These are phyloP conservation scores for Cavia porcellus DNA, from an alignment of 2,113 vertebrate species.

Conservation along the genomic window DNA sequence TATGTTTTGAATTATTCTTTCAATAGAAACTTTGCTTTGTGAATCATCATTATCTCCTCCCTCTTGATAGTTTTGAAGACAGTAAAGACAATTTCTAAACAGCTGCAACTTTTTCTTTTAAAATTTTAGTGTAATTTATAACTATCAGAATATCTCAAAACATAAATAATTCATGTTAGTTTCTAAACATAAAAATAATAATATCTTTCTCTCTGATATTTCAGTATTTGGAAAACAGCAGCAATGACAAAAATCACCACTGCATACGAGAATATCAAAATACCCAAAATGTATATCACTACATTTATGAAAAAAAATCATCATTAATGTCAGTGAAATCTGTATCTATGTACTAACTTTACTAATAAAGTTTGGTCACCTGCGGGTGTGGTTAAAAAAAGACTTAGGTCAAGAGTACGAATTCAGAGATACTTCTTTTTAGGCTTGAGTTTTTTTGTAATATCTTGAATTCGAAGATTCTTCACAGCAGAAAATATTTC, in stretches of 20 bases:
- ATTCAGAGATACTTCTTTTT: not conserved
- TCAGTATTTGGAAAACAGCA: not conserved
- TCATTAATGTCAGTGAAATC: not conserved
- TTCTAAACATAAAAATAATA: conserved; percentile 19
- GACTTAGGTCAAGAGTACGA: not conserved
- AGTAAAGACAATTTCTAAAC: not conserved
- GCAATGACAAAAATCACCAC: not conserved
- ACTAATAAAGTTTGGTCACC: not conserved
- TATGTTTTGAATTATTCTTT: not conserved
- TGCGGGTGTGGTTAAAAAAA: not conserved
- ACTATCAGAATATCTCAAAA: conserved; percentile 4
- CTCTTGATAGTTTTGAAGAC: not conserved
- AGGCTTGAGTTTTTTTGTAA: not conserved
- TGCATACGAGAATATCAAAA: not conserved
- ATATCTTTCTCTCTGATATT: not conserved
- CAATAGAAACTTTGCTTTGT: not conserved
- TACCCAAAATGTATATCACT: not conserved
- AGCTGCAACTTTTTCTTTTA: not conserved
- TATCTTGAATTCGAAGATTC: not conserved
- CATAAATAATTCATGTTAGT: conserved; percentile 19
- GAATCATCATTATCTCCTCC: not conserved
- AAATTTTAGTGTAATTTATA: not conserved
- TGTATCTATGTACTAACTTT: not conserved
- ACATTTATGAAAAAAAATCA: not conserved
- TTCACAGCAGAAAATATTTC: not conserved